A percentile compares a stretch with the other conserved stretches of the same genome.
phyloP scores from a whole-genome alignment of 2,888 invertebrate species.

The Aporophyla nigra region DNA sequence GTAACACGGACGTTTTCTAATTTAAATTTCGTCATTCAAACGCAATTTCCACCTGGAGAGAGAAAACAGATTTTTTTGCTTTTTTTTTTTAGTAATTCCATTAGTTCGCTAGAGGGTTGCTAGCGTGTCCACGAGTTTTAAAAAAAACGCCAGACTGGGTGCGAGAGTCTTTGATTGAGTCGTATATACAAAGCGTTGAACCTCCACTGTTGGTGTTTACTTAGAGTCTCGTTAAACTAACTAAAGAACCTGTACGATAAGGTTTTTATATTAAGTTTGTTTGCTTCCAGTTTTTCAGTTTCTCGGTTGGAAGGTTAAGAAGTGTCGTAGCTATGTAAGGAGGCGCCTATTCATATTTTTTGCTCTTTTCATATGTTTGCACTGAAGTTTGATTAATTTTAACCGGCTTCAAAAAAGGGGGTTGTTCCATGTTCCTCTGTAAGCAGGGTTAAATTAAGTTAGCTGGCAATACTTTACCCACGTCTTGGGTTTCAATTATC shows the following conservation, averaged over 20 bases:
- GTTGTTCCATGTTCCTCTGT: neutral
- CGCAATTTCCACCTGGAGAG: slow-evolving; percentile 53
- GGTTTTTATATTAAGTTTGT: slow-evolving; percentile 24
- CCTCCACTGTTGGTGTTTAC: slow-evolving; percentile 72
- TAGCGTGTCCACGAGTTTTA: slow-evolving; percentile 41
- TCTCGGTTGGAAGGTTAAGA: slow-evolving; percentile 14
- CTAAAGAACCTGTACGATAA: slow-evolving; percentile 64
- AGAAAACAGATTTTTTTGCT: slow-evolving; percentile 19
- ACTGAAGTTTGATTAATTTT: neutral
- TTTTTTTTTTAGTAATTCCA: slow-evolving; percentile 50
- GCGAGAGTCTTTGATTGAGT: slow-evolving; percentile 70
- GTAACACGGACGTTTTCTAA: slow-evolving; percentile 62
- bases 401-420: neutral
- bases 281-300: slow-evolving; percentile 1
- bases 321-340: slow-evolving; percentile 2
- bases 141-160: slow-evolving; percentile 38
- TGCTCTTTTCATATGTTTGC: slow-evolving; percentile 19
- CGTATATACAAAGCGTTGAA: slow-evolving; percentile 70
- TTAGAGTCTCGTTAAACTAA: slow-evolving; percentile 74
- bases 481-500: too few relatives aligned
- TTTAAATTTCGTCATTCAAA: slow-evolving; percentile 65
- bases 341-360: slow-evolving; percentile 9
- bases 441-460: too few relatives aligned
- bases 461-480: too few relatives aligned
- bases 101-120: slow-evolving; percentile 42